Conservation (phyloP, 2,797 vertebrate species). For the Pipistrellus pipistrellus region DNA sequence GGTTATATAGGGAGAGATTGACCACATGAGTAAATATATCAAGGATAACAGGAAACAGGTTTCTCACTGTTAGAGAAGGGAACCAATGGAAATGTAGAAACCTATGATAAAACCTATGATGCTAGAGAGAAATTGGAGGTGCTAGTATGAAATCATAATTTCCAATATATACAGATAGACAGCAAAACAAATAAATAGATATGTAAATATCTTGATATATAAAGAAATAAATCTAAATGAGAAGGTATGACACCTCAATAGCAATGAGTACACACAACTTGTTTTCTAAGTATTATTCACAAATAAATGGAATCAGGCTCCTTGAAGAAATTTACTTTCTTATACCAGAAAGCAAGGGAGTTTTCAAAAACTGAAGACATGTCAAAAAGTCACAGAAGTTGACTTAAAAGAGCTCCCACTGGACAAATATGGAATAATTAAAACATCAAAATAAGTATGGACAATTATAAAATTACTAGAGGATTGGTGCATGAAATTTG, state of each 20-base stretch:
- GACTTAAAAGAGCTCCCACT: not conserved
- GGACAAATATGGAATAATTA: not conserved
- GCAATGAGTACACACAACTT: not conserved
- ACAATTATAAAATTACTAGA: constrained; percentile 12
- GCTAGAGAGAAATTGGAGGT: not conserved
- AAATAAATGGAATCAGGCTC: not conserved
- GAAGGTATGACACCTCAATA: not conserved
- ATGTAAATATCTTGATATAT: not conserved
- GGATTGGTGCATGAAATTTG: no score
- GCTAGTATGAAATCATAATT: not conserved
- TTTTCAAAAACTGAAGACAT: not conserved
- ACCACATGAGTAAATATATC: not conserved
- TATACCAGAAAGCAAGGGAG: not conserved
- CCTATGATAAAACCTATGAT: not conserved
- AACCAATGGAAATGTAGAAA: not conserved
- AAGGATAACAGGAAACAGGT: not conserved
- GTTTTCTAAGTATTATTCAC: constrained; percentile 43
- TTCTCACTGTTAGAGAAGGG: not conserved
- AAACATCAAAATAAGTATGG: constrained; percentile 26
- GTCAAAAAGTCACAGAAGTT: not conserved
- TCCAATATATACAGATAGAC: not conserved
- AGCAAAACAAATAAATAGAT: not conserved
- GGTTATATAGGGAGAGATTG: not conserved
- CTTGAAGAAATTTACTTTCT: not conserved
- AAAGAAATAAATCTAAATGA: constrained; percentile 33